Evolutionary conservation across 2,888 invertebrate species (phyloP), one percentile per base, ranked within the genome.

Genomic region (Thysanoteuthis rhombus): DNA sequence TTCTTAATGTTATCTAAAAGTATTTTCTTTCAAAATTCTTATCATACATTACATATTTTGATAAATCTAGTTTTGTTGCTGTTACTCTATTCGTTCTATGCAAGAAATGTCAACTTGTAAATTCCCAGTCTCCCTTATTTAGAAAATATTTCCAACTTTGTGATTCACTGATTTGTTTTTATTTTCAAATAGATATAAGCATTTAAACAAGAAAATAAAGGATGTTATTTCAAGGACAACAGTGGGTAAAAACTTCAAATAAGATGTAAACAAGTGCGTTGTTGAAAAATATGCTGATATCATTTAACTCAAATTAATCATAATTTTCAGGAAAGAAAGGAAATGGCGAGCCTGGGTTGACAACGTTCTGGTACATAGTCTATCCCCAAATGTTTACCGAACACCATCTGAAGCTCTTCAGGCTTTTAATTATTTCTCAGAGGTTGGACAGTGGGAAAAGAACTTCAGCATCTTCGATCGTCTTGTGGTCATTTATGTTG

Each of bases 341-440:
- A 98, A 98, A 96, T 99, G 99, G 99, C 98, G 99, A 93, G 98
- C 98, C 96, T 99, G 99, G 99, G 98, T 98, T 0, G 99, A 99
- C 97, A 98, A 98, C 93, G 98, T 98, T 90, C 97, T 99, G 1
- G 99, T 99, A 0, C 99, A 99, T 97, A 98, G 98, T 0, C 97
- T 99, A 75, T 99, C 99, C 0, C 99, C 99, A 0, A 99, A 99
- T 97, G 99, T 99, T 52, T 99, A 99, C 96, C 98, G 99, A 94
- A 98, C 98, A 0, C 97, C 98, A 0, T 97, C 97, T 0, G 99
- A 99, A 97, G 98, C 99, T 0, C 97, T 99, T 40, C 98, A 99
- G 96, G 98, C 99, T 0, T 99, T 99, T 97, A 98, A 98, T 95
- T 99, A 99, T 98, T 99, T 99, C 97, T 98, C 99, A 10, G 97